phyloP scores from a whole-genome alignment of 1,140 invertebrate genomes.

The Rhizoglyphus robini region DNA sequence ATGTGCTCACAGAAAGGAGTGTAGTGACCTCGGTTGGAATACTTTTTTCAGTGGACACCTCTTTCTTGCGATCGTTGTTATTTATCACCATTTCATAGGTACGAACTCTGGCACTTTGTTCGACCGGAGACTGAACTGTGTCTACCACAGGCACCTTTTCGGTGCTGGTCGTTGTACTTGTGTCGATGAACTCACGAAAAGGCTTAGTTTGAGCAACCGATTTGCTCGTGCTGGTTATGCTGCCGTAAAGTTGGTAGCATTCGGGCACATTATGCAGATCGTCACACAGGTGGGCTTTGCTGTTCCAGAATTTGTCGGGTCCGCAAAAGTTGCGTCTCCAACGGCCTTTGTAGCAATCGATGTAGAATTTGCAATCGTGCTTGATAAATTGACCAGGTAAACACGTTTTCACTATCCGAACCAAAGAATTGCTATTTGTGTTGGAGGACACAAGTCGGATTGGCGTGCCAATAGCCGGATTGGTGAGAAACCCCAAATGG shows the following conservation, averaged over 20 bases:
- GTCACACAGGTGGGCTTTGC: not conserved
- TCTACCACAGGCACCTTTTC: not conserved
- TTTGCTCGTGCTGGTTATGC: not conserved
- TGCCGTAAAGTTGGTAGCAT: not conserved
- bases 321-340: constrained; percentile 16
- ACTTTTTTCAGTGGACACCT: not conserved
- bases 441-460: no score
- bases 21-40: not conserved
- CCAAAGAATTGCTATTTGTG: no score
- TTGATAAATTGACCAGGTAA: not conserved
- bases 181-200: not conserved
- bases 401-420: constrained; percentile 7
- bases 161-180: not conserved
- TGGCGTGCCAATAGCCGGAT: no score
- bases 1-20: no score
- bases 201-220: not conserved
- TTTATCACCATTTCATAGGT: not conserved
- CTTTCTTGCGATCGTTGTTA: not conserved
- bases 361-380: constrained; percentile 16
- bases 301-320: constrained; percentile 1
- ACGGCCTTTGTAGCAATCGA: not conserved
- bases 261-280: constrained; percentile 16
- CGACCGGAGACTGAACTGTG: not conserved
- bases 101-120: not conserved
- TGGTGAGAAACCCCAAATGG: no score